These are phyloP conservation scores for Drosophila littoralis DNA, from an alignment of 1,140 invertebrate species.

Conservation along the genomic window DNA sequence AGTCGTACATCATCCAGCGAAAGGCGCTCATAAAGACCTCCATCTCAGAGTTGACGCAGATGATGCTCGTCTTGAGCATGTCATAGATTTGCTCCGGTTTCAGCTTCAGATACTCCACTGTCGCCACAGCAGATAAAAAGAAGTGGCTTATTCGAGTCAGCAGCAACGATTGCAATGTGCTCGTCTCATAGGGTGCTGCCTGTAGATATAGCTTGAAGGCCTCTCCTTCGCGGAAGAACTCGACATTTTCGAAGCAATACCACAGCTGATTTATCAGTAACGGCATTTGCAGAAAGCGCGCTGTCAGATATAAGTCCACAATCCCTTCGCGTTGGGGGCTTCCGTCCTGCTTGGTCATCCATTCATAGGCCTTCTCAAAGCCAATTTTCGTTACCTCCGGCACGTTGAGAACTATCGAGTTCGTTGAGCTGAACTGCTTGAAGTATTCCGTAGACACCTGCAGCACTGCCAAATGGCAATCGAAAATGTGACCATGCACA, in stretches of 20 bases:
- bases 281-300: conserved; percentile 88
- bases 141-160: conserved; percentile 89
- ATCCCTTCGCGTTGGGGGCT: conserved; percentile 88
- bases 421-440: not conserved
- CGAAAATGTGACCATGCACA: conserved; percentile 31
- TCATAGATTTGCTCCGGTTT: conserved; percentile 87
- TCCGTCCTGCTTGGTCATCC: conserved; percentile 89
- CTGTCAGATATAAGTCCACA: conserved; percentile 88
- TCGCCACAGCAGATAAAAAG: conserved; percentile 89
- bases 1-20: conserved; percentile 89
- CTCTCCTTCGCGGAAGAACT: conserved; percentile 89
- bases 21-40: conserved; percentile 90
- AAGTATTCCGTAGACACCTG: conserved; percentile 56
- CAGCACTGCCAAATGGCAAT: conserved; percentile 60
- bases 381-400: conserved; percentile 85
- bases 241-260: conserved; percentile 88
- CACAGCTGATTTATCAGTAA: conserved; percentile 90
- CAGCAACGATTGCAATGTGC: conserved; percentile 86
- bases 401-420: conserved; percentile 18
- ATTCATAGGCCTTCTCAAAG: conserved; percentile 89
- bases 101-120: conserved; percentile 88
- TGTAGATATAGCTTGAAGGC: conserved; percentile 89
- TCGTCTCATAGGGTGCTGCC: conserved; percentile 83
- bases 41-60: conserved; percentile 86
- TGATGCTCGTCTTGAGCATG: conserved; percentile 88